Conservation (phyloP, 2,797 vertebrate species). For the Urophycis tenuis region DNA sequence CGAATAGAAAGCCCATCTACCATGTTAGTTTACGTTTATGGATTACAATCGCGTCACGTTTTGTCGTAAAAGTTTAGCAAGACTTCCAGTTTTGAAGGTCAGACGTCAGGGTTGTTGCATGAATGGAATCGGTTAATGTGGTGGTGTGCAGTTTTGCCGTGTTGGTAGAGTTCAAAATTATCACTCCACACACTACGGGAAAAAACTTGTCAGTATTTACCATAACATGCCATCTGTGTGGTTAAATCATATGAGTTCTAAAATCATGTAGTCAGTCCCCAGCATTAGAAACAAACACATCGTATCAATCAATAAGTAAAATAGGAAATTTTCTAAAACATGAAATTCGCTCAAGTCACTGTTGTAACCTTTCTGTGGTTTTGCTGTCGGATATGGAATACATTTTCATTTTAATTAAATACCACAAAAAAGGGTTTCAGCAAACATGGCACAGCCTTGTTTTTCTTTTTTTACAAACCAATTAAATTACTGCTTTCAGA, state of each 20-base stretch:
- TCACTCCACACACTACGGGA: too few species aligned
- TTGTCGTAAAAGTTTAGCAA: neutral
- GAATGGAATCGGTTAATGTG: neutral
- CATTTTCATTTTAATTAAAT: neutral
- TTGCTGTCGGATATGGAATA: neutral
- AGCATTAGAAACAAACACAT: neutral
- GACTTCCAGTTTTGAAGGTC: neutral
- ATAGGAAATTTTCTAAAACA: neutral
- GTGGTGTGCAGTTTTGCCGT: neutral
- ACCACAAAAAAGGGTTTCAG: neutral
- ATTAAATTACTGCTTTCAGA: slow-evolving; percentile 2
- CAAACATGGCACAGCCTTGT: too few species aligned
- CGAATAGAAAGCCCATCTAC: too few species aligned
- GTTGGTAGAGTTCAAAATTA: too few species aligned
- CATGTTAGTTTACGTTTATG: neutral
- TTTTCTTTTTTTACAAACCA: neutral
- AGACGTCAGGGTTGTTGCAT: neutral
- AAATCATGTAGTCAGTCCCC: neutral
- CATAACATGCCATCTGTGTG: neutral
- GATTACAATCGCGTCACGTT: neutral
- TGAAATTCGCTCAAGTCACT: neutral
- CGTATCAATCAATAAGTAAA: neutral
- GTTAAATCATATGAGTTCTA: neutral
- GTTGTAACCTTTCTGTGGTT: neutral
- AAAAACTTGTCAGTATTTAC: too few species aligned